Conservation (phyloP, 2,797 vertebrate genomes). For the Macrochelys suwanniensis region DNA sequence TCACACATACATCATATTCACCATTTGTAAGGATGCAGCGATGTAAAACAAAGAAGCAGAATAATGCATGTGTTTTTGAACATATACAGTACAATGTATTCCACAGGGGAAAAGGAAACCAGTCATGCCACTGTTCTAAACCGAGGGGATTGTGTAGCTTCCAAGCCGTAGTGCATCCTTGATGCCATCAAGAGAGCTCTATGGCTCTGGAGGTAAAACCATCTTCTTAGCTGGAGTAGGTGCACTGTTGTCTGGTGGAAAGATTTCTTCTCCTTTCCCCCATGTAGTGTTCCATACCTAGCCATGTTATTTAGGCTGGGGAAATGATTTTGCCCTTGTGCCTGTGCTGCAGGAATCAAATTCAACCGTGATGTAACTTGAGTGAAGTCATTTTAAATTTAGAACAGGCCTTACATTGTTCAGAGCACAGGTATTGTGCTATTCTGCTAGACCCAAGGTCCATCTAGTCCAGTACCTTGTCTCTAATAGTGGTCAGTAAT, state of each 20-base stretch:
- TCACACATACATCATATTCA: background rate
- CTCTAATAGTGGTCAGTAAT: background rate
- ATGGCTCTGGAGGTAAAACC: background rate
- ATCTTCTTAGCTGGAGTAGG: background rate
- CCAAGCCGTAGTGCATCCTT: background rate
- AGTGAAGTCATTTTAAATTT: background rate
- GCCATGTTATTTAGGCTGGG: background rate
- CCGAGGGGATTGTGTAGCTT: background rate
- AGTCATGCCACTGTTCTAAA: background rate
- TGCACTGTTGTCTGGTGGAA: background rate
- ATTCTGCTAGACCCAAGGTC: background rate
- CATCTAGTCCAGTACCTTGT: background rate
- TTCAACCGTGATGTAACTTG: background rate
- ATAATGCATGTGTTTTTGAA: background rate
- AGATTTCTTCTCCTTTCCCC: background rate
- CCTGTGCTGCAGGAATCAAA: background rate
- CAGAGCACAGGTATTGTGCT: background rate
- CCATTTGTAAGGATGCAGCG: fast-evolving
- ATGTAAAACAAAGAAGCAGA: background rate
- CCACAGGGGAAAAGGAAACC: background rate
- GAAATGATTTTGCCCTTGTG: fast-evolving
- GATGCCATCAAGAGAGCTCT: background rate
- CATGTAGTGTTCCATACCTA: background rate
- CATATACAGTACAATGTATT: fast-evolving
- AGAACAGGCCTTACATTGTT: background rate